Base-by-base conservation (phyloP, 1,140 invertebrate genomes). In the Antheraea pernyi region DNA sequence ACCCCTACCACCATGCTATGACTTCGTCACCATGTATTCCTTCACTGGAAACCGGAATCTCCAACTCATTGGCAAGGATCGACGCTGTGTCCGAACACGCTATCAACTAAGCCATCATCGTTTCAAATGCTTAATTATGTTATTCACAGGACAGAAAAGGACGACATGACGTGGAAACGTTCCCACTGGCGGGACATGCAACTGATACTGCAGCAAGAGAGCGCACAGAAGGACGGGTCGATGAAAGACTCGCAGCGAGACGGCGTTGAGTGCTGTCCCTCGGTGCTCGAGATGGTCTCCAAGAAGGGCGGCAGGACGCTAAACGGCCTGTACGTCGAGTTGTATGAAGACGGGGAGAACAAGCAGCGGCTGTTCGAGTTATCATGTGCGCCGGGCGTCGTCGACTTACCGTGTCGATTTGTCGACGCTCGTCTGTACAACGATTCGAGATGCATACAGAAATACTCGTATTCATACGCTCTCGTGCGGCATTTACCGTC, bases 391-490 rank as follows among this genome's bases (percentile, higher is more conserved):
- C 87, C 94, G 11, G 95, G 95, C 48, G 94, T 97, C 16, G 93
- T 95, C 71, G 94, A 95, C 78, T 94, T 95, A 78, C 96, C 96
- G 0, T 98, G 97, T 84, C 89, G 95, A 48, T 97, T 96, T 89
- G 93, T 97, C 70, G 95, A 97, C 85, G 93, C 94, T 13, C 94
- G 94, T 67, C 91, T 96, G 30, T 94, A 94, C 80, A 94, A 94
- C 73, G 94, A 95, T 64, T 97, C 97, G 6, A 93, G 94, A 77
- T 98, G 97, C 90, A 95, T 96, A 10, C 97, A 98, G 87, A 95
- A 96, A 85, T 97, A 96, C 88, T 96, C 96, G n/a, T 98, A 96
- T 82, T 95, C 95, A 0, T 98, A 98, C 88, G 97, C 97, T 13
- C 93, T 98, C 67, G 95, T 97, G 30, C 93, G 94, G 75, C 92